Evolutionary conservation across 2,113 vertebrate species (phyloP), one percentile per base, ranked within the genome.

Genomic region (Fregata magnificens): DNA sequence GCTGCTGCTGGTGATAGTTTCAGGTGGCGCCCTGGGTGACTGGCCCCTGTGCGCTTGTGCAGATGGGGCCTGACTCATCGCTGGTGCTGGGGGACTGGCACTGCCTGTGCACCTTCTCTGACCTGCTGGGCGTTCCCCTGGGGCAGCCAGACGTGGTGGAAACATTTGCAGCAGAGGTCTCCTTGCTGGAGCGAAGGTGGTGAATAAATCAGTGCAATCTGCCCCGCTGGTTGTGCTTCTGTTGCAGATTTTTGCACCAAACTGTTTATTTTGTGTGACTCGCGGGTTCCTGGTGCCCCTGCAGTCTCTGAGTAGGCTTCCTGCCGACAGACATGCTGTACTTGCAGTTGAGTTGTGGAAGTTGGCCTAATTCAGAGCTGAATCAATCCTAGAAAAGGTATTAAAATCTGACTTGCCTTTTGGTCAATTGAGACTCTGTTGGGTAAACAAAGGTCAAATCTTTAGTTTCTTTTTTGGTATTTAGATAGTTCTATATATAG

Each of bases 381-480:
- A 93, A 90, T 97, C 92, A 96, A 24, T 73, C 71, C 71, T 85
- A 85, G 96, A 96, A 95, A 76, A 61, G 19, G 45, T 89, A 22
- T 77, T 94, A 93, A 95, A 90, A 90, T 94, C 95, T 95, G 66
- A 76, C 6, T 9, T 90, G 95, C 58, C 62, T 85, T 91, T 82
- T 72, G 92, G 87, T 95, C 85, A 91, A 19, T 3, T 70, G 62
- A 91, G 78, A 72, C 26, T 86, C 0, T 0, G 82, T 83, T 92
- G 79, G 66, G 53, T 91, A 94, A 96, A 94, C 58, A 93, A 91
- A 96, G 92, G 78, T 94, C 66, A 96, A 92, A 79, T 44, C 53
- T 70, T 82, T 40, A 65, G 71, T 93, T 94, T 96, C 84, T 56
- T 93, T 94, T 93, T 73, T 85, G 53, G 31, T 91, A 77, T 91